Evolutionary conservation across 2,888 invertebrate genomes (phyloP).

Genomic region (Lottia gigantea): DNA sequence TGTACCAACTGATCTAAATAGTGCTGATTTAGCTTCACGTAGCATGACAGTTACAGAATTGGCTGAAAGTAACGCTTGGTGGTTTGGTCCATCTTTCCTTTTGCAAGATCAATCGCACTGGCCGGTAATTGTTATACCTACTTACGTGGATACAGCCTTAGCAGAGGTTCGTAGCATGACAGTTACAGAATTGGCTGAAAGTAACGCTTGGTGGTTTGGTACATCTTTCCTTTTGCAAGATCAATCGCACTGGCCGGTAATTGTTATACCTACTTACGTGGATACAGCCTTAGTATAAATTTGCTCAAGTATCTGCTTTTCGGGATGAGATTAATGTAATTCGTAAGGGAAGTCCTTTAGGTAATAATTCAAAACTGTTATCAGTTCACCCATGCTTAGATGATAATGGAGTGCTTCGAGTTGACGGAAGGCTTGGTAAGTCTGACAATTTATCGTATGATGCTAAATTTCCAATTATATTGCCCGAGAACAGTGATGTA

Average conservation of each 20-base stretch:
- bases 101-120: slow-evolving; percentile 7
- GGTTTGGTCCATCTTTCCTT: slow-evolving; percentile 15
- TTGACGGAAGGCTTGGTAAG: slow-evolving; percentile 16
- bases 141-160: background rate
- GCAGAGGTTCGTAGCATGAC: no score
- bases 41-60: slow-evolving; percentile 15
- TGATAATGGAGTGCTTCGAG: slow-evolving; percentile 14
- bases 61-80: slow-evolving; percentile 17
- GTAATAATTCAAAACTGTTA: slow-evolving; percentile 12
- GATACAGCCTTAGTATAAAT: slow-evolving; percentile 11
- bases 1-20: slow-evolving; percentile 19
- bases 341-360: background rate
- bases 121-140: slow-evolving; percentile 14
- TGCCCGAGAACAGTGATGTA: slow-evolving; percentile 23
- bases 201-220: no score
- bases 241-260: no score
- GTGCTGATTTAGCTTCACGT: slow-evolving; percentile 23
- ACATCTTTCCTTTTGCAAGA: no score
- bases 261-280: no score
- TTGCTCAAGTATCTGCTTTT: slow-evolving; percentile 17
- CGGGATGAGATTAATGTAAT: slow-evolving; percentile 7
- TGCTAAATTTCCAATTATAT: slow-evolving; percentile 22
- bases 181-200: background rate
- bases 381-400: slow-evolving; percentile 13
- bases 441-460: slow-evolving; percentile 20